A percentile compares a stretch with the other conserved stretches of the same genome.
Conservation (phyloP, 2,797 vertebrate genomes). For the Mormyrops boulengeri region DNA sequence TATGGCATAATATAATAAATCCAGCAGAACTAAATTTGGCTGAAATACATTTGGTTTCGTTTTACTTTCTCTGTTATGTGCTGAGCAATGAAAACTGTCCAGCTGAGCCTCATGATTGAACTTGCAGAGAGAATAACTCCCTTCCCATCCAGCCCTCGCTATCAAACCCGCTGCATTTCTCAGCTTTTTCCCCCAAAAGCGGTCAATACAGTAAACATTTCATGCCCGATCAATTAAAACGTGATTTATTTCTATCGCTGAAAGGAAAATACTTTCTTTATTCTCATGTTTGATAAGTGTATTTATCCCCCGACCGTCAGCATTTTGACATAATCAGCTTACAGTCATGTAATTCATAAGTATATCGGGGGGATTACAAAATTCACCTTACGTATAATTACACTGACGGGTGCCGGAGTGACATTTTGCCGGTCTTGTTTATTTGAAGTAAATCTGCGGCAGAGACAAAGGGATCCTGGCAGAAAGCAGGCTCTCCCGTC, state of each 20-base stretch:
- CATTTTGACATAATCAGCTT: slow-evolving; percentile 60
- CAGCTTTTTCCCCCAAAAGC: slow-evolving; percentile 28
- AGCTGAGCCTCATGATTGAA: not conserved
- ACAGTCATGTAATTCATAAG: slow-evolving; percentile 48
- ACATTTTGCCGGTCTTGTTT: slow-evolving; percentile 61
- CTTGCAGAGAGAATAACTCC: slow-evolving; percentile 15
- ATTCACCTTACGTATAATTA: slow-evolving; percentile 72
- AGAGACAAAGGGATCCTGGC: slow-evolving; percentile 49
- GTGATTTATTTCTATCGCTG: slow-evolving; percentile 40
- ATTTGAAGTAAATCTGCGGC: slow-evolving; percentile 56
- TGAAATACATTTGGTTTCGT: slow-evolving; percentile 7
- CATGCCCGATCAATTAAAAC: slow-evolving; percentile 51
- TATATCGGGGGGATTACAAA: slow-evolving; percentile 42
- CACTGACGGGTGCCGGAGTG: slow-evolving; percentile 71
- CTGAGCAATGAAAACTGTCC: not conserved
- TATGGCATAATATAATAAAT: not conserved
- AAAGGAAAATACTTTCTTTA: slow-evolving; percentile 41
- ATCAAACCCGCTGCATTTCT: not conserved
- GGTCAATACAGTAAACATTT: slow-evolving; percentile 46
- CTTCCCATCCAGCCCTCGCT: slow-evolving; percentile 18
- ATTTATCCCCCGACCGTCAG: slow-evolving; percentile 63
- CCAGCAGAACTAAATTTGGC: not conserved
- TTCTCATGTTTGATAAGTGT: slow-evolving; percentile 56
- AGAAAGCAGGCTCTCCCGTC: slow-evolving; percentile 57
- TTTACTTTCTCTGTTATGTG: not conserved